phyloP scores from a whole-genome alignment of 1,140 invertebrate species.

The Bilobella aurantiaca region DNA sequence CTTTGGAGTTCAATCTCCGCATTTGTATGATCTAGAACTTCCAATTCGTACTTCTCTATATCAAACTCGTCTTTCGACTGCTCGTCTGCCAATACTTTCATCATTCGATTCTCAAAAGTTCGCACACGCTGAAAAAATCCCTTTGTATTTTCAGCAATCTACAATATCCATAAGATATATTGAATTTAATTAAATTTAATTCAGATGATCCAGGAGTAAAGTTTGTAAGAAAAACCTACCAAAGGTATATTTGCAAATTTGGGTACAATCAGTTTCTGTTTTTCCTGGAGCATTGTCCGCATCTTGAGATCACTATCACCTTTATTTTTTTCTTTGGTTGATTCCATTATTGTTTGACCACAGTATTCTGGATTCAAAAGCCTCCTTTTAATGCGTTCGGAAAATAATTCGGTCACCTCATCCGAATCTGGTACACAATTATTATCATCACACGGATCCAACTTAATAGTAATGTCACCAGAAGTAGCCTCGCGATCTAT shows the following conservation, averaged over 20 bases:
- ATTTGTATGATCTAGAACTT: conserved; percentile 24
- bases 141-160: conserved; percentile 24
- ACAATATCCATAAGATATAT: too few relatives aligned
- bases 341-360: conserved; percentile 12
- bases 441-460: background rate
- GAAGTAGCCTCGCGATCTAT: too few relatives aligned
- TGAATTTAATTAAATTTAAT: too few relatives aligned
- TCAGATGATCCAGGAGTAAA: too few relatives aligned
- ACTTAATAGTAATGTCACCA: background rate
- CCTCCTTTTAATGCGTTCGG: background rate
- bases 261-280: conserved; percentile 18
- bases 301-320: conserved; percentile 17
- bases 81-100: conserved; percentile 19
- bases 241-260: conserved; percentile 21
- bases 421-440: background rate
- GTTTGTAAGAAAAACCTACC: too few relatives aligned
- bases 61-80: conserved; percentile 25
- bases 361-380: background rate
- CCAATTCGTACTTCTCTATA: conserved; percentile 29
- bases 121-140: conserved; percentile 19
- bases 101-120: conserved; percentile 27
- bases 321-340: conserved; percentile 16
- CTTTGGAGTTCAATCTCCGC: conserved; percentile 14
- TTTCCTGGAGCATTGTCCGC: conserved; percentile 13
- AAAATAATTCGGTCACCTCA: background rate